Evolutionary conservation across 2,888 invertebrate species (phyloP).

Genomic region (Erpobdella octoculata): DNA sequence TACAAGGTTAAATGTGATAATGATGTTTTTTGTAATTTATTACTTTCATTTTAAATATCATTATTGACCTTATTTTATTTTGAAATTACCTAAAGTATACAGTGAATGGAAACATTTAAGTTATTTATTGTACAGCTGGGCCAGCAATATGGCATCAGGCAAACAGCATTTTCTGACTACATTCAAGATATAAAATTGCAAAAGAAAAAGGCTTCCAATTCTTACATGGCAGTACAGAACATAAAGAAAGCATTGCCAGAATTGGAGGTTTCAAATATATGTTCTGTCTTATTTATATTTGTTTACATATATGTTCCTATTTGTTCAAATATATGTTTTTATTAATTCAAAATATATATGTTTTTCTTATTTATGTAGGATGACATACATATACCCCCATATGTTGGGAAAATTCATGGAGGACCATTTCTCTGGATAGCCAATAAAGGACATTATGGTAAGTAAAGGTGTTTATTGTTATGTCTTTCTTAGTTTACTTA

Average conservation of each 20-base stretch:
- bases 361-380: constrained; percentile 28
- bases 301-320: background rate
- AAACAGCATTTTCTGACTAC: constrained; percentile 39
- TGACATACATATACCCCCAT: constrained; percentile 38
- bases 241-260: constrained; percentile 39
- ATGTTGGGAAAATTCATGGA: constrained; percentile 40
- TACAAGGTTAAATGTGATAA: constrained; percentile 33
- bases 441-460: constrained; percentile 39
- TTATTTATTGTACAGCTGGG: constrained; percentile 33
- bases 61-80: too few species aligned
- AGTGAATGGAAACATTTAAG: too few species aligned
- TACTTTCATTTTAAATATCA: too few species aligned
- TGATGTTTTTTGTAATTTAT: too few species aligned
- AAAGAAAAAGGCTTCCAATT: constrained; percentile 37
- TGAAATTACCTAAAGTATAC: background rate
- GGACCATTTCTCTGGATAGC: constrained; percentile 41
- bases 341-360: background rate
- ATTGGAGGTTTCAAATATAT: constrained; percentile 31
- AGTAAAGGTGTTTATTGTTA: constrained; percentile 10
- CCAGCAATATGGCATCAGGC: constrained; percentile 37
- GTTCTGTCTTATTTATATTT: too few species aligned
- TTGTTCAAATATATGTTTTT: background rate
- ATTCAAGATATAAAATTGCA: constrained; percentile 35
- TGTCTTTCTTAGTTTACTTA: background rate
- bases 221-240: constrained; percentile 41